A percentile compares a stretch with the other conserved stretches of the same genome.
These are phyloP conservation scores for Oscheius myriophilus DNA, from an alignment of 2,888 invertebrate genomes.

Conservation along the genomic window DNA sequence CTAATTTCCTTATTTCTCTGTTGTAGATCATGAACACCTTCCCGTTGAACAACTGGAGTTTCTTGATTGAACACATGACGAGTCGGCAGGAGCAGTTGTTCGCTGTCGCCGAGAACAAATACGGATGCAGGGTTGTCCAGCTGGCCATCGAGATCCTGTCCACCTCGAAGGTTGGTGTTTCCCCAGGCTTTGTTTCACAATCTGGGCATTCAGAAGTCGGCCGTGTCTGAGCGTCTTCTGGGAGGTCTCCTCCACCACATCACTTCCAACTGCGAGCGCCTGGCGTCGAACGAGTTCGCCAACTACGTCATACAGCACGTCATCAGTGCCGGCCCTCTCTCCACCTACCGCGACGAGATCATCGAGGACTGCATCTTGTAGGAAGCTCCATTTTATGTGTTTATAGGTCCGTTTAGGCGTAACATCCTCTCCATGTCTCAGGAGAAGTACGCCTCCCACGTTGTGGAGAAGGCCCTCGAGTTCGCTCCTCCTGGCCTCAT, in stretches of 20 bases:
- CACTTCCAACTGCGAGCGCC: slow-evolving; percentile 27
- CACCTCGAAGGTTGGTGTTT: slow-evolving; percentile 2
- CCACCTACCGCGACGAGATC: slow-evolving; percentile 50
- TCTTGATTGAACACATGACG: slow-evolving; percentile 41
- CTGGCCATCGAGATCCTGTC: slow-evolving; percentile 60
- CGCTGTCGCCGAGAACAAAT: slow-evolving; percentile 57
- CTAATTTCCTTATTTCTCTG: background rate
- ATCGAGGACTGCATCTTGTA: slow-evolving; percentile 59
- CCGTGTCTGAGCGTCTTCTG: slow-evolving; percentile 9
- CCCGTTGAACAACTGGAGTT: slow-evolving; percentile 44
- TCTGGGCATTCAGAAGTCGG: slow-evolving; percentile 1
- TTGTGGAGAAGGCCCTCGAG: slow-evolving; percentile 61
- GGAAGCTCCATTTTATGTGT: slow-evolving; percentile 13
- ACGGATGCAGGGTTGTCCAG: slow-evolving; percentile 61
- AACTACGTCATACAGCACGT: slow-evolving; percentile 67
- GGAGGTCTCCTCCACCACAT: slow-evolving; percentile 16
- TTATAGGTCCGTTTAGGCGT: slow-evolving; percentile 37
- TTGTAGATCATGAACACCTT: slow-evolving; percentile 45
- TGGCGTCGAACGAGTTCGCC: slow-evolving; percentile 63
- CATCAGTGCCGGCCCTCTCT: slow-evolving; percentile 46
- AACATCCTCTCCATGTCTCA: slow-evolving; percentile 64
- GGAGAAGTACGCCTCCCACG: slow-evolving; percentile 66
- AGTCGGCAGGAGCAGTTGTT: slow-evolving; percentile 37
- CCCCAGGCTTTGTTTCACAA: background rate
- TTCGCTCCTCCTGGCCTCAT: slow-evolving; percentile 50